Evolutionary conservation across 2,797 vertebrate genomes (phyloP).

Genomic region (Scomberomorus guttatus): DNA sequence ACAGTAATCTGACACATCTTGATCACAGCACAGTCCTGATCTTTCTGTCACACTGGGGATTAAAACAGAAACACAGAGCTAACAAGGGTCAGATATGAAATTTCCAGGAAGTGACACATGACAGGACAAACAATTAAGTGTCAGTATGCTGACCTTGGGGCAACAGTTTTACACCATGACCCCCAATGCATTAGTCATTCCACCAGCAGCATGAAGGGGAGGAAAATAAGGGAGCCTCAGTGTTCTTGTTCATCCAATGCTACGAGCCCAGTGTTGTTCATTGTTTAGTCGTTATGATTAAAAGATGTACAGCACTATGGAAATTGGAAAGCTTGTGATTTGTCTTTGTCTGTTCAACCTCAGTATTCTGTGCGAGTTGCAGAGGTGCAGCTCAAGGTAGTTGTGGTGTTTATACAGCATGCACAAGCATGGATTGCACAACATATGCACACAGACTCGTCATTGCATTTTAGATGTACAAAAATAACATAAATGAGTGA

Average conservation of each 20-base stretch:
- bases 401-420: conserved; percentile 33
- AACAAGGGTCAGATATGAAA: conserved; percentile 85
- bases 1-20: conserved; percentile 86
- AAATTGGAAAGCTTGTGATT: conserved; percentile 73
- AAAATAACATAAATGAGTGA: conserved; percentile 28
- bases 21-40: conserved; percentile 84
- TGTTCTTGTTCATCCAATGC: conserved; percentile 60
- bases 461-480: conserved; percentile 28
- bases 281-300: conserved; percentile 84
- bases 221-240: conserved; percentile 1
- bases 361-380: conserved; percentile 57
- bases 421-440: background rate
- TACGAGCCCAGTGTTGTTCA: conserved; percentile 78
- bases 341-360: conserved; percentile 76
- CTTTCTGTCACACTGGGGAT: conserved; percentile 84
- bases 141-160: conserved; percentile 82
- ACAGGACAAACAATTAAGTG: conserved; percentile 87
- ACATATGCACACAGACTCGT: background rate
- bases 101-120: conserved; percentile 86
- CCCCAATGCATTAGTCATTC: conserved; percentile 80
- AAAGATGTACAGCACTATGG: conserved; percentile 82
- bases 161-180: conserved; percentile 84
- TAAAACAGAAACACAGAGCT: conserved; percentile 81
- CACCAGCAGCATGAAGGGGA: conserved; percentile 60
- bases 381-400: conserved; percentile 46